Evolutionary conservation across 2,113 vertebrate genomes (phyloP).

Genomic region (Pseudonaja textilis): DNA sequence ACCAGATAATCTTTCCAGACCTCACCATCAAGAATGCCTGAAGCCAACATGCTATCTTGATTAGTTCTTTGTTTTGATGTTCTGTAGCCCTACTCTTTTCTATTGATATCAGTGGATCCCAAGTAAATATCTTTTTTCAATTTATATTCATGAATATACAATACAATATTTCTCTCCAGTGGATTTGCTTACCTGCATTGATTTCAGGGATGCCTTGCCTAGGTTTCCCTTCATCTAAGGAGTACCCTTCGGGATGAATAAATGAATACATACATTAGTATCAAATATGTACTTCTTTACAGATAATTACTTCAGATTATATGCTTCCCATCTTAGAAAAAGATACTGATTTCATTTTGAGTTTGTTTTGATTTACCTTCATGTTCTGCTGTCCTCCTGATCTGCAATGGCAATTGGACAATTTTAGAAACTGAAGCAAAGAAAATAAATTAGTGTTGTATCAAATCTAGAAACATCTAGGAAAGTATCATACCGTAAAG

Average conservation of each 20-base stretch:
- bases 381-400: neutral
- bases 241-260: neutral
- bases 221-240: neutral
- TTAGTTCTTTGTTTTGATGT: neutral
- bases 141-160: neutral
- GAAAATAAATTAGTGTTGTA: neutral
- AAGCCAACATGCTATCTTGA: neutral
- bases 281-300: neutral
- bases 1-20: neutral
- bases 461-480: neutral
- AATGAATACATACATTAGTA: neutral
- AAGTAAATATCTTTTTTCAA: neutral
- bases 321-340: neutral
- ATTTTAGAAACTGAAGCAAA: neutral
- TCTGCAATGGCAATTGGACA: neutral
- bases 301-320: neutral
- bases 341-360: neutral
- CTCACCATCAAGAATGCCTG: neutral
- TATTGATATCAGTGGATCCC: neutral
- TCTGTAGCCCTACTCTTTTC: neutral
- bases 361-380: neutral
- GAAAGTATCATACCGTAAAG: neutral
- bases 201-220: conserved; percentile 14
- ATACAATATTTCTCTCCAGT: neutral
- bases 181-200: conserved; percentile 22